These are phyloP conservation scores for Thumatha senex DNA, from an alignment of 2,888 invertebrate species.

Conservation along the genomic window DNA sequence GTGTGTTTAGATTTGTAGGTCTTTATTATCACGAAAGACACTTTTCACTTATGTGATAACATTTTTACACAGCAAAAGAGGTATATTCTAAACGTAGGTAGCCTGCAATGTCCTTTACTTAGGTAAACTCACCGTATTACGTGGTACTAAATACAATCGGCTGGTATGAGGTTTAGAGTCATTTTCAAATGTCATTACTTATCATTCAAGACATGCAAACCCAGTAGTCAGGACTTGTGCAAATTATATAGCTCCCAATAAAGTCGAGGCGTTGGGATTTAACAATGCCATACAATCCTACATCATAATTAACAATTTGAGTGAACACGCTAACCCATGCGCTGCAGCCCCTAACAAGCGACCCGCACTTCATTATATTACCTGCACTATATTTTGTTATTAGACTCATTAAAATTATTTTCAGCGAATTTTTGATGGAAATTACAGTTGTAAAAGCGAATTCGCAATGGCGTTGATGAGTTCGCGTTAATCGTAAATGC, in stretches of 20 bases:
- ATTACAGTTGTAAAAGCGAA: neutral
- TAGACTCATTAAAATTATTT: constrained; percentile 23
- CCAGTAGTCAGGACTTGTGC: neutral
- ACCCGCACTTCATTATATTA: constrained; percentile 19
- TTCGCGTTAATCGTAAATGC: neutral
- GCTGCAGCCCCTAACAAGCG: constrained; percentile 26
- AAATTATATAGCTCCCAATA: constrained; percentile 29
- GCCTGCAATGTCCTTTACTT: too few species aligned
- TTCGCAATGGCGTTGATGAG: neutral
- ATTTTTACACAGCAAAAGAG: too few species aligned
- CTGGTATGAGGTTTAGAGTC: too few species aligned
- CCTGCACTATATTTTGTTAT: constrained; percentile 26
- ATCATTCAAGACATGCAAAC: neutral
- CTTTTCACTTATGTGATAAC: too few species aligned
- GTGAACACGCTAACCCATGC: constrained; percentile 18
- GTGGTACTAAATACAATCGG: too few species aligned
- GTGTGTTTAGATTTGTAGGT: too few species aligned
- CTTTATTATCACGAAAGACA: too few species aligned
- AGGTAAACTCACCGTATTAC: too few species aligned
- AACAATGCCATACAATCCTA: constrained; percentile 29
- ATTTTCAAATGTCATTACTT: too few species aligned
- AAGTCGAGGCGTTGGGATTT: constrained; percentile 41
- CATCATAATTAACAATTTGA: constrained; percentile 40
- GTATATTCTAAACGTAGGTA: too few species aligned
- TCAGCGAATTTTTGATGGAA: constrained; percentile 9